A percentile compares a stretch with the other conserved stretches of the same genome.
Evolutionary conservation across 1,140 invertebrate genomes (phyloP).

Genomic region (Cryptotermes secundus): DNA sequence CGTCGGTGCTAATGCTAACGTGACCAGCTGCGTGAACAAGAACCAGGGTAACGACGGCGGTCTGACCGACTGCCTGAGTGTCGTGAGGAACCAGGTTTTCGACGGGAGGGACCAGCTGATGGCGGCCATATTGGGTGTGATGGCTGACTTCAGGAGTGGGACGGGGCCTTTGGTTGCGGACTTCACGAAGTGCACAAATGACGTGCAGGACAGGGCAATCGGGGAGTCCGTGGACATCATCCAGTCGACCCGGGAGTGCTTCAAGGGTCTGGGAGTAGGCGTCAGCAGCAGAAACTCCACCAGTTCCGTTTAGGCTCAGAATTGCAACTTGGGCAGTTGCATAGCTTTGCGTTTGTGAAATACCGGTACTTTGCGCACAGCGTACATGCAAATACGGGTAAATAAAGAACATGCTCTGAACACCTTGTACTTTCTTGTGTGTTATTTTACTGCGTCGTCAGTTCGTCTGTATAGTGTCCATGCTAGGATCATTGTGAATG

Average conservation of each 20-base stretch:
- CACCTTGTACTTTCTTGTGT: too few species aligned
- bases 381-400: too few species aligned
- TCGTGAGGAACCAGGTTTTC: not conserved
- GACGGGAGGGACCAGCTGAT: not conserved
- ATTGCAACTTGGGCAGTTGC: too few species aligned
- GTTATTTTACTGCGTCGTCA: too few species aligned
- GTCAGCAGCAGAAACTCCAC: too few species aligned
- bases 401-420: too few species aligned
- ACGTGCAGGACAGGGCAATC: not conserved
- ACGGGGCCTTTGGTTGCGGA: not conserved
- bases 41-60: not conserved
- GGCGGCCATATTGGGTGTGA: not conserved
- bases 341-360: too few species aligned
- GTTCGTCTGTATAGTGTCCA: too few species aligned
- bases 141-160: not conserved
- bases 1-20: not conserved
- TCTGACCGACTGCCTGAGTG: not conserved
- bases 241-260: not conserved
- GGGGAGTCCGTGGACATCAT: not conserved
- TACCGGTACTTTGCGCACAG: too few species aligned
- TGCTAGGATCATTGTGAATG: too few species aligned
- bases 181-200: not conserved
- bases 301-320: too few species aligned
- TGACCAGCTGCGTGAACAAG: not conserved
- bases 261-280: too few species aligned